Evolutionary conservation across 2,797 vertebrate genomes (phyloP), one percentile per base, ranked within the genome.

Genomic region (Mustela erminea): DNA sequence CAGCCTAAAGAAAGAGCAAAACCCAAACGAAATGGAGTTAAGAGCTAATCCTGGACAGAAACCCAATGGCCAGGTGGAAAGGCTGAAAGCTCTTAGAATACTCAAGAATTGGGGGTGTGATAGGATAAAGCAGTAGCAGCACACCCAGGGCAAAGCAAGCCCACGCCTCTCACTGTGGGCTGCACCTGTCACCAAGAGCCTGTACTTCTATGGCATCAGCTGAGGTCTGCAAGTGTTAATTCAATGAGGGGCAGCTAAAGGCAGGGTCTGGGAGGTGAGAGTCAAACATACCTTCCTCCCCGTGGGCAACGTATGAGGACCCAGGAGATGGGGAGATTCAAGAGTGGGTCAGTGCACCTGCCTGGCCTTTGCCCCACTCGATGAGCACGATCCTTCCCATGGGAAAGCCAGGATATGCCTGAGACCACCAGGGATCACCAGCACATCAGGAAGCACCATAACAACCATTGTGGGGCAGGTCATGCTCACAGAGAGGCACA

Each of bases 1-100:
- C 58, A 84, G 38, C 35, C 66, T 49, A 78, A 64, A 13, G 60
- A 75, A 92, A 87, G 70, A 95, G 74, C 25, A 78, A 91, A 72
- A 78, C 70, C 38, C 64, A 66, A 88, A 87, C 38, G 11, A 81
- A 80, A 74, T 43, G 49, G 41, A 83, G 68, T 93, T 74, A 49
- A 68, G 52, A 87, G 54, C 6, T 2, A 54, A 32, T 82, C 27
- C 15, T 43, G 5, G 35, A 74, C 14, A 75, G 64, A 87, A 97
- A 60, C n/a, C 23, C 38, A 75, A 35, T 41, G 86, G 90, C 18
- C 68, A 54, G 41, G 54, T 87, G 52, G 62, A 85, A 89, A 93
- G 62, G 7, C 74, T 89, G 83, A 56, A 46, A 29, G 29, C 32
- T 21, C 58, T 81, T 43, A 74, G 78, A 41, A 78, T 89, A 78